Conservation (phyloP, 2,888 invertebrate genomes). For the Campoletis raptor region DNA sequence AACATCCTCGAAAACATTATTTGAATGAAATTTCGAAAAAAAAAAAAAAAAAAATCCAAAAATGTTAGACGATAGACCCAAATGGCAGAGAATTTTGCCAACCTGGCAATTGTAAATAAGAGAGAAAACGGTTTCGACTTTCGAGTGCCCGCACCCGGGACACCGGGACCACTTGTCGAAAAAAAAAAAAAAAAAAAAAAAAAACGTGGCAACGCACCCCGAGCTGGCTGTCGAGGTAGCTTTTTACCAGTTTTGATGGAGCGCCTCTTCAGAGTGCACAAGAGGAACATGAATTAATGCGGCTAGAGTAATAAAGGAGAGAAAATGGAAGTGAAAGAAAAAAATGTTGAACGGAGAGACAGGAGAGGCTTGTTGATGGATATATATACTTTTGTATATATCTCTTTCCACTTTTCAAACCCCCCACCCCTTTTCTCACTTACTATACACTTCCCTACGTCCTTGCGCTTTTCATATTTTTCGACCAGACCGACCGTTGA, state of each 20-base stretch:
- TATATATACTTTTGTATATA: conserved; percentile 56
- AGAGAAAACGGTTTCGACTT: conserved; percentile 82
- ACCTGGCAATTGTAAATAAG: conserved; percentile 70
- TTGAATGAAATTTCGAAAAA: background rate
- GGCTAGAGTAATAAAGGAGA: conserved; percentile 47
- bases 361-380: conserved; percentile 50
- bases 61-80: conserved; percentile 63
- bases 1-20: too few relatives aligned
- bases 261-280: conserved; percentile 82
- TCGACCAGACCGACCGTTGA: conserved; percentile 50
- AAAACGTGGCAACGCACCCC: conserved; percentile 67
- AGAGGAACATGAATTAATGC: conserved; percentile 81
- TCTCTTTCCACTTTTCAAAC: conserved; percentile 54
- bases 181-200: conserved; percentile 49
- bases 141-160: conserved; percentile 78
- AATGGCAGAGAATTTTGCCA: conserved; percentile 68
- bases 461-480: conserved; percentile 59
- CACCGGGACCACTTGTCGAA: conserved; percentile 68
- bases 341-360: conserved; percentile 63
- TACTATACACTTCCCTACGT: conserved; percentile 26
- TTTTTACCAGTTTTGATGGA: conserved; percentile 82
- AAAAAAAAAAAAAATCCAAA: background rate
- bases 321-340: conserved; percentile 55
- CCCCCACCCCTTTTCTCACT: conserved; percentile 39
- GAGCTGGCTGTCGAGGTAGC: conserved; percentile 77